These are phyloP conservation scores for Hypomecis atomaria DNA, from an alignment of 2,888 invertebrate species.

Conservation along the genomic window DNA sequence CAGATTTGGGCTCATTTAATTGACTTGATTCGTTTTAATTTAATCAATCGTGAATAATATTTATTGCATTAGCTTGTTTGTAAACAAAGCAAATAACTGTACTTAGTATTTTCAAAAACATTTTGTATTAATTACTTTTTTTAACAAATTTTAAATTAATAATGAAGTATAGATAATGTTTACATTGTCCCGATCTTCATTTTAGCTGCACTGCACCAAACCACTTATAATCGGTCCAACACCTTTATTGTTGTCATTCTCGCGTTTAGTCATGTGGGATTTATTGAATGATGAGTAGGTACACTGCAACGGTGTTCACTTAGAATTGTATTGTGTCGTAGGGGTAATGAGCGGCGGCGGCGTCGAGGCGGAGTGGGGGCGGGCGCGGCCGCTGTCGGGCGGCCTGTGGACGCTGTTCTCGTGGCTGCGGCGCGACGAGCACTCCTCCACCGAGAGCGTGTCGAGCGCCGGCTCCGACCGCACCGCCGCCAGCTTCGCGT, in stretches of 20 bases:
- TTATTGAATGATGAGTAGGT: too few relatives aligned
- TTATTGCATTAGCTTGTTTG: slow-evolving; percentile 3
- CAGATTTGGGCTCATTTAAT: neutral
- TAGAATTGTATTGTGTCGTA: slow-evolving; percentile 49
- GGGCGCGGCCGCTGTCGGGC: slow-evolving; percentile 76
- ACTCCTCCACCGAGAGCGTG: slow-evolving; percentile 80
- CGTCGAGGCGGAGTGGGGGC: slow-evolving; percentile 59
- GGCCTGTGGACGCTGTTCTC: slow-evolving; percentile 87
- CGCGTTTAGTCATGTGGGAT: too few relatives aligned
- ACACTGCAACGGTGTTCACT: neutral
- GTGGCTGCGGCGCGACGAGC: slow-evolving; percentile 88
- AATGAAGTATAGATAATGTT: too few relatives aligned
- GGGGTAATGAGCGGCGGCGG: slow-evolving; percentile 74
- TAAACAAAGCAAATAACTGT: slow-evolving; percentile 11
- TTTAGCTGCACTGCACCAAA: too few relatives aligned
- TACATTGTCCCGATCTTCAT: too few relatives aligned
- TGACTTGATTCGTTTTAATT: neutral
- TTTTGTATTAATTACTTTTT: too few relatives aligned
- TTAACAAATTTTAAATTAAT: too few relatives aligned
- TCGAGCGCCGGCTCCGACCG: slow-evolving; percentile 89
- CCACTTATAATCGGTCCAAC: too few relatives aligned
- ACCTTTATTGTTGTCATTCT: too few relatives aligned
- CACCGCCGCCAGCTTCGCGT: slow-evolving; percentile 90
- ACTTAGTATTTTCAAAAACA: too few relatives aligned
- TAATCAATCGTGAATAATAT: neutral